Evolutionary conservation across 2,113 vertebrate species (phyloP).

Genomic region (Saguinus imperator): DNA sequence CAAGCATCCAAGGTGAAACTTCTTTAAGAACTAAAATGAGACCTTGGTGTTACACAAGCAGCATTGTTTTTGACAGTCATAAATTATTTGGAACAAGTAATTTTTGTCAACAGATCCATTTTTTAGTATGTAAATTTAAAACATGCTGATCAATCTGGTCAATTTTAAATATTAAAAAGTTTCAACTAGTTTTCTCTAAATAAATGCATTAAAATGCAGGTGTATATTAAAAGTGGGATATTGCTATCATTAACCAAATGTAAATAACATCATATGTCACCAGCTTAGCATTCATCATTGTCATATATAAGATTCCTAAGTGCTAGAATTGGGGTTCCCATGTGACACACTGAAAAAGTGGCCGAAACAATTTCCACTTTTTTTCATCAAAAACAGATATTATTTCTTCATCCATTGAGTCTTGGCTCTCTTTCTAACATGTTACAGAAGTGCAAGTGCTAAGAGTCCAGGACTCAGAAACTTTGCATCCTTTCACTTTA

Average conservation of each 20-base stretch:
- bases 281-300: neutral
- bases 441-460: neutral
- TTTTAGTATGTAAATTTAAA: neutral
- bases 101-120: neutral
- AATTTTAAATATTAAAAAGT: neutral
- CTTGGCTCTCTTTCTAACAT: neutral
- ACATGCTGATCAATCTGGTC: neutral
- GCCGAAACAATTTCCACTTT: neutral
- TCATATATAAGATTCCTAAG: neutral
- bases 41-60: neutral
- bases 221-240: neutral
- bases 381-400: neutral
- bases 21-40: neutral
- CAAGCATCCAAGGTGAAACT: neutral
- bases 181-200: neutral
- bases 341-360: neutral
- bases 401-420: neutral
- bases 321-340: neutral
- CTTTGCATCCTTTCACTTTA: neutral
- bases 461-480: neutral
- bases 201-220: neutral
- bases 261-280: neutral
- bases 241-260: neutral
- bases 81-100: neutral
- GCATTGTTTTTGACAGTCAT: neutral